Percentiles rank a stretch among this genome's conserved stretches.
Evolutionary conservation across 1,140 invertebrate genomes (phyloP).

Genomic region (Lasaia peninsularis): DNA sequence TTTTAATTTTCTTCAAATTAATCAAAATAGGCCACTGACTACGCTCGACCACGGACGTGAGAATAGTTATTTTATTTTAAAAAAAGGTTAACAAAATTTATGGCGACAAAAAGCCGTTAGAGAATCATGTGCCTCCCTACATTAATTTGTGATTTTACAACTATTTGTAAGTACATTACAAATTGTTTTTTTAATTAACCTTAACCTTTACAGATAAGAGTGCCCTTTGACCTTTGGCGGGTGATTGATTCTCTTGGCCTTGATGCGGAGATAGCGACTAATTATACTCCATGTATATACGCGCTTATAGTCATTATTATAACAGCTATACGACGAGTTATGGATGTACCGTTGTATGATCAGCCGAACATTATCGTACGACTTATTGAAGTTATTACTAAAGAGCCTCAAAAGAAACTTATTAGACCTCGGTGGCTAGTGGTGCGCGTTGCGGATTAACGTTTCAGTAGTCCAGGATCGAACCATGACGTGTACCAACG

Average conservation of each 20-base stretch:
- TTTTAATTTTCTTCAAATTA: no score
- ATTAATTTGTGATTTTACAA: background rate
- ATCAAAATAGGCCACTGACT: no score
- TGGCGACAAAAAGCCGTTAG: background rate
- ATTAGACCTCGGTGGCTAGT: no score
- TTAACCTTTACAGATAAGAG: conserved; percentile 1
- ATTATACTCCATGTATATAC: background rate
- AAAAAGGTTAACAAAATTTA: no score
- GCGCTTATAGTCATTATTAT: background rate
- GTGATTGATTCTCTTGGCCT: conserved; percentile 6
- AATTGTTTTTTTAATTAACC: conserved; percentile 5
- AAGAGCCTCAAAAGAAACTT: no score
- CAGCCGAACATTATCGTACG: background rate
- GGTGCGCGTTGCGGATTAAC: no score
- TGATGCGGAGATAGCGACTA: background rate
- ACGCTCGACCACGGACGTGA: no score
- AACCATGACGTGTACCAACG: no score
- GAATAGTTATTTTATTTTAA: no score
- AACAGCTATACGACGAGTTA: background rate
- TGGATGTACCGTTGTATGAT: background rate
- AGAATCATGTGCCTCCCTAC: background rate
- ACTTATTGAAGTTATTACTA: no score
- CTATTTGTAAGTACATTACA: background rate
- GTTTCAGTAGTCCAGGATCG: no score
- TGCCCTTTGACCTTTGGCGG: conserved; percentile 3